Evolutionary conservation across 2,113 vertebrate genomes (phyloP).

Genomic region (Cebidichthys violaceus): DNA sequence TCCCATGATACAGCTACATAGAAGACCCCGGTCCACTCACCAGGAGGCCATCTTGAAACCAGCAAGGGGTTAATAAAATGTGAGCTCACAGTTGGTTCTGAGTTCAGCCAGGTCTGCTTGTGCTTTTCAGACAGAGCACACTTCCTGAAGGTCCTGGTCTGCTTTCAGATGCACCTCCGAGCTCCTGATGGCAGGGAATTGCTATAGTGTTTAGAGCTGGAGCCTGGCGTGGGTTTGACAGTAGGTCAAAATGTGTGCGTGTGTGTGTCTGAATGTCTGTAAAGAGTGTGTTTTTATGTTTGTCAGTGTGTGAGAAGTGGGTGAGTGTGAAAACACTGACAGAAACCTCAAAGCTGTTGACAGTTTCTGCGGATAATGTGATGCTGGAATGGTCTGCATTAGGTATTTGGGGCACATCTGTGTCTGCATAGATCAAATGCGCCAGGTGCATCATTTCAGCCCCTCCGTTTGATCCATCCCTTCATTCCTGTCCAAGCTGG

Average conservation of each 20-base stretch:
- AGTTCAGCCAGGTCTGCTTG: neutral
- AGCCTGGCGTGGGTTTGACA: conserved; percentile 33
- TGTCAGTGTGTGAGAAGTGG: conserved; percentile 28
- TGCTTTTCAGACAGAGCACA: conserved; percentile 9
- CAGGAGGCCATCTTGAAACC: neutral
- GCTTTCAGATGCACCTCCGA: conserved; percentile 21
- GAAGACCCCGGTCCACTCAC: neutral
- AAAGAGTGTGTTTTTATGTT: conserved; percentile 23
- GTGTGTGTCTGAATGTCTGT: conserved; percentile 14
- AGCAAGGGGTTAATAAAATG: conserved; percentile 23
- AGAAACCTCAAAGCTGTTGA: conserved; percentile 28
- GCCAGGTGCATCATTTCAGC: conserved; percentile 50
- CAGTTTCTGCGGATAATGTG: conserved; percentile 55
- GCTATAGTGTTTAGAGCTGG: conserved; percentile 30
- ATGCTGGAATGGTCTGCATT: conserved; percentile 51
- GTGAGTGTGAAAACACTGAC: conserved; percentile 6
- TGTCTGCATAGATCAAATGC: conserved; percentile 53
- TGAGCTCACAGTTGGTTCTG: conserved; percentile 8
- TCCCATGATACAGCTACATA: neutral
- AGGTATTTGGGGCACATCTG: conserved; percentile 56
- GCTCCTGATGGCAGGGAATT: conserved; percentile 54
- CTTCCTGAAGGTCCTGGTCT: conserved; percentile 20
- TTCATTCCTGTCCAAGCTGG: conserved; percentile 52
- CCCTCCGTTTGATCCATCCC: conserved; percentile 48
- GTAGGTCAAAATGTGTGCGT: conserved; percentile 25